A percentile compares a stretch with the other conserved stretches of the same genome.
Conservation (phyloP, 2,797 vertebrate genomes). For the Arnoldichthys spilopterus region DNA sequence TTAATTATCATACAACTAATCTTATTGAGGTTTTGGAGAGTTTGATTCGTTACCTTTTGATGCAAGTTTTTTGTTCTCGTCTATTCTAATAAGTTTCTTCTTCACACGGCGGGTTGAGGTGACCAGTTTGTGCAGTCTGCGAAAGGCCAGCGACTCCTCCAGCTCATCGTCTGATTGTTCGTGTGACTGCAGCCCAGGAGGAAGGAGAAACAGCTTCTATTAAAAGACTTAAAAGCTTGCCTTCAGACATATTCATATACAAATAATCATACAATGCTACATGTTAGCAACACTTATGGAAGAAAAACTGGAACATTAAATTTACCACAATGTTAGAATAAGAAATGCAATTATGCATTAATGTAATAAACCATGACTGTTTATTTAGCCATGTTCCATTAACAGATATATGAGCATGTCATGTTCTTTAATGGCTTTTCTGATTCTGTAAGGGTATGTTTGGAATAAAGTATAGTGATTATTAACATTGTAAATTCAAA, state of each 20-base stretch:
- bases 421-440: not conserved
- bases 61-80: conserved; percentile 87
- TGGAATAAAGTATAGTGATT: not conserved
- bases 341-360: not conserved
- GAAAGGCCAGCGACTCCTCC: conserved; percentile 91
- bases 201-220: not conserved
- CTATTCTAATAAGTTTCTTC: conserved; percentile 93
- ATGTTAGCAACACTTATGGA: not conserved
- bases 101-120: conserved; percentile 91
- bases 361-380: too few species aligned
- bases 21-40: not conserved
- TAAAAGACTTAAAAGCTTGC: not conserved
- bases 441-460: not conserved
- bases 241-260: not conserved
- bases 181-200: conserved; percentile 77
- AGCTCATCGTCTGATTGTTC: conserved; percentile 93
- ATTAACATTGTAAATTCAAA: conserved; percentile 15
- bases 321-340: not conserved
- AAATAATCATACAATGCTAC: not conserved
- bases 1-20: not conserved
- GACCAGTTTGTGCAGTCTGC: conserved; percentile 93
- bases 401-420: not conserved
- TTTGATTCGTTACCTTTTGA: conserved; percentile 80
- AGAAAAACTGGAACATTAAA: not conserved
- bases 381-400: not conserved